Evolutionary conservation across 1,140 invertebrate species (phyloP), one percentile per base, ranked within the genome.

Genomic region (Drosophila azteca): DNA sequence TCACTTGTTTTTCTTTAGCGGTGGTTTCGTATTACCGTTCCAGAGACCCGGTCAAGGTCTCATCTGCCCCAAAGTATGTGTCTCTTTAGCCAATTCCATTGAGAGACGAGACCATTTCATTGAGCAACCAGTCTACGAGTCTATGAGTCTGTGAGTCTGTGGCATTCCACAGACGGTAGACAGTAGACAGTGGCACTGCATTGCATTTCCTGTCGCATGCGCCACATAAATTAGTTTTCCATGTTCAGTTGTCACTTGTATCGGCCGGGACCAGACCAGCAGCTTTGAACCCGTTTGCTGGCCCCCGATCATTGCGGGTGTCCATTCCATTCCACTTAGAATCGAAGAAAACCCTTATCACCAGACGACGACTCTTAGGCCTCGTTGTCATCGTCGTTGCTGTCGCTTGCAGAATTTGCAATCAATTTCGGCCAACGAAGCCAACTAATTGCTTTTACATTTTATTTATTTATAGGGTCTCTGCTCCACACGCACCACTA

Each of bases 161-260:
- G 55, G 48, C 58, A 51, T 31, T 31, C 35, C 35, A 39, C 35
- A 39, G 35, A 35, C 31, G 9, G 31, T 35, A 9, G 29, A 35
- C 31, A 26, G 24, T 26, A 26, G 24, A 26, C 24, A 6, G 24
- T 26, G 24, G 35, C 11, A 39, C 13, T 31, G 29, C 29, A 9
- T 31, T 55, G 79, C 59, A 84, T 76, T 80, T 73, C 66, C 73
- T 81, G 68, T 80, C 58, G 74, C 74, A 70, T 80, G 81, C 74
- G 77, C 76, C 76, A 79, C 49, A 76, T 88, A 87, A 87, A 87
- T 87, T 87, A 87, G 82, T 87, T 87, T 87, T 87, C 71, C 83
- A 79, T 87, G 82, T 87, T 87, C 70, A 71, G 58, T 75, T 85
- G 82, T 88, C 82, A 88, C 66, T 72, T 88, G 63, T 87, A 85